These are phyloP conservation scores for Nymphicus hollandicus DNA, from an alignment of 2,113 vertebrate genomes.

Conservation along the genomic window DNA sequence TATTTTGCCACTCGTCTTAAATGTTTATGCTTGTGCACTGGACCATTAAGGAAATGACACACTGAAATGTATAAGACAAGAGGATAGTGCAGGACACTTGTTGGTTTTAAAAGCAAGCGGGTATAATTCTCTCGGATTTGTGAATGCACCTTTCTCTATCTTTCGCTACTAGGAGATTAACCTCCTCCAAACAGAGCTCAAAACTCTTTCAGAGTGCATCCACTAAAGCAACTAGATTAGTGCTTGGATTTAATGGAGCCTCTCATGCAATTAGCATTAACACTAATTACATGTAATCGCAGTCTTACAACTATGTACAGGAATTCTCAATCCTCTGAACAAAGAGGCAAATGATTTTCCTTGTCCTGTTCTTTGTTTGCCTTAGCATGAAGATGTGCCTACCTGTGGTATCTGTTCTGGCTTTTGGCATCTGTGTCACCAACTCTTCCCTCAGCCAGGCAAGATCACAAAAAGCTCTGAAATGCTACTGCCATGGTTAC, in stretches of 20 bases:
- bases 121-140: not conserved
- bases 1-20: not conserved
- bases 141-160: not conserved
- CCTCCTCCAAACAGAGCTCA: not conserved
- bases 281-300: slow-evolving; percentile 41
- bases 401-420: not conserved
- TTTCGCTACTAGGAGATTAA: not conserved
- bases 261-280: slow-evolving; percentile 50
- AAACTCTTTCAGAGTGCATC: not conserved
- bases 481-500: not conserved
- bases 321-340: slow-evolving; percentile 17
- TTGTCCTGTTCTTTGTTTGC: not conserved
- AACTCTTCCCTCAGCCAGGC: not conserved
- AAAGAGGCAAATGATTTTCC: not conserved
- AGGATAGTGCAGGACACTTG: not conserved
- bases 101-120: not conserved
- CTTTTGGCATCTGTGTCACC: not conserved
- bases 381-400: not conserved
- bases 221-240: not conserved
- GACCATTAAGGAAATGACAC: not conserved
- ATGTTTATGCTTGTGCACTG: not conserved
- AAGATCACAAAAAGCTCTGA: not conserved
- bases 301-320: not conserved
- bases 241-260: slow-evolving; percentile 8
- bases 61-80: not conserved